Evolutionary conservation across 2,113 vertebrate genomes (phyloP), one percentile per base, ranked within the genome.

Genomic region (Pungitius pungitius): DNA sequence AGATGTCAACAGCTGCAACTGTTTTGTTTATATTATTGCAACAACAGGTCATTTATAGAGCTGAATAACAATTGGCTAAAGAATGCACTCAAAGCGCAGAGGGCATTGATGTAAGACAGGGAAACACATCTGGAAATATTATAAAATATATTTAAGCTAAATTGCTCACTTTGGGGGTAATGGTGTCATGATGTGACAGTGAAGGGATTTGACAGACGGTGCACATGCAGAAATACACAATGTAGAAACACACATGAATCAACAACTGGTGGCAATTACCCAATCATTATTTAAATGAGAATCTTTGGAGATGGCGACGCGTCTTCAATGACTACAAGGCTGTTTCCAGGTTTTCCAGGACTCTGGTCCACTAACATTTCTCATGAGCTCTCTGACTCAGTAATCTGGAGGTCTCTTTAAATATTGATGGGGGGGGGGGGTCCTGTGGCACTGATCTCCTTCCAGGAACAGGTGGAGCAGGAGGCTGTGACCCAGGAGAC

Each of bases 391-490:
- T 59, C 71, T 51, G 60, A 73, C 60, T 76, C 40, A 67, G 26
- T 76, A 52, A 62, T 68, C 20, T 51, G 18, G 22, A 18, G 51
- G 33, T 39, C 47, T 88, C 72, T 79, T 89, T 75, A 89, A 88
- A 88, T 87, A 87, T 89, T 86, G 57, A 77, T 72, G 66, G 57
- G 60, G 60, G 33, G 33, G 3, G 30, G 30, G 30, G 30, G 30
- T 61, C 68, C 68, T 73, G 72, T 75, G 80, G 75, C 59, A 18
- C 81, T 69, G 78, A 87, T 87, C 51, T 82, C 74, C 52, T 90
- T 87, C 82, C 88, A 82, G 84, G 84, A 91, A 85, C 84, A 89
- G 84, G 75, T 78, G 75, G 73, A 37, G 70, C 78, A 64, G 79
- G 78, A 83, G 77, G 10, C 63, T 58, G 63, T 68, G 70, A 75